Conservation (phyloP, 2,888 invertebrate species). For the Lithophane socia region DNA sequence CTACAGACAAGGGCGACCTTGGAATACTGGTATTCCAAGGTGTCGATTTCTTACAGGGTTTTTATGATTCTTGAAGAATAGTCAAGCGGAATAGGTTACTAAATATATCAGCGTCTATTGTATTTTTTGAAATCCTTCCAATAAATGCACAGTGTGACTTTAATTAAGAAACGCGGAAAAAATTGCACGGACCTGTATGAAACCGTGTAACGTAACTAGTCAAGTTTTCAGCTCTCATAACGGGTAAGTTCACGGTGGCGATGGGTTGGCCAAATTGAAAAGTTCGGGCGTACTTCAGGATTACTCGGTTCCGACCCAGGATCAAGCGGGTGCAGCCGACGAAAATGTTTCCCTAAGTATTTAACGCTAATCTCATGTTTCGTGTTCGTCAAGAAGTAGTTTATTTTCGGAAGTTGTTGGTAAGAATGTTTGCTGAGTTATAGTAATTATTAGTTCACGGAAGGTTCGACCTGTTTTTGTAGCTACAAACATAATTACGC, state of each 20-base stretch:
- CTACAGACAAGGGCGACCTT: too few species aligned
- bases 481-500: slow-evolving; percentile 12
- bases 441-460: slow-evolving; percentile 35
- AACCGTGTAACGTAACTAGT: slow-evolving; percentile 63
- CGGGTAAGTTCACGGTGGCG: slow-evolving; percentile 41
- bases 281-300: slow-evolving; percentile 45
- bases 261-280: slow-evolving; percentile 57
- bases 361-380: slow-evolving; percentile 44
- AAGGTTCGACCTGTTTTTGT: not conserved
- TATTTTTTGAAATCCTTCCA: slow-evolving; percentile 44
- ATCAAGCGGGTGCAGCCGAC: slow-evolving; percentile 58
- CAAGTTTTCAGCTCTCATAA: slow-evolving; percentile 68
- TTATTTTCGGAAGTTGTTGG: slow-evolving; percentile 26
- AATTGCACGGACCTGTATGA: slow-evolving; percentile 24
- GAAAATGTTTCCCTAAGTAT: slow-evolving; percentile 55
- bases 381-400: slow-evolving; percentile 33
- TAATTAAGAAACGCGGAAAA: slow-evolving; percentile 55
- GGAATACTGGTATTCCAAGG: too few species aligned
- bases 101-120: too few species aligned
- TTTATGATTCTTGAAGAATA: too few species aligned
- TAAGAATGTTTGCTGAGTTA: slow-evolving; percentile 37
- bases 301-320: slow-evolving; percentile 40
- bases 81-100: too few species aligned
- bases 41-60: too few species aligned
- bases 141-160: slow-evolving; percentile 47